Evolutionary conservation across 2,113 vertebrate species (phyloP).

Genomic region (Gallinago jamesoni): DNA sequence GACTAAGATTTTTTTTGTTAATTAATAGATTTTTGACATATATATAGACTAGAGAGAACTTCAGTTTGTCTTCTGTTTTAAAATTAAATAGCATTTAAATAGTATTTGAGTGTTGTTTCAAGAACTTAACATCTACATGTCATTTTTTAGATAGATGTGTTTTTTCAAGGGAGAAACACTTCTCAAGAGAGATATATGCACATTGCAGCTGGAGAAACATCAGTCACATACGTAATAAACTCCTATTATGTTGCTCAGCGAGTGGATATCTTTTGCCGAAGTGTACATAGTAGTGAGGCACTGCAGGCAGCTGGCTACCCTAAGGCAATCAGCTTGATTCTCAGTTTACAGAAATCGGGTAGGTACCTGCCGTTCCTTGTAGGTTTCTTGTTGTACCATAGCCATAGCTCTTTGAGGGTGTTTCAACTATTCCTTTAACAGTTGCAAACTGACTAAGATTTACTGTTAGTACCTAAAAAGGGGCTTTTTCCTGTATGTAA

Average conservation of each 20-base stretch:
- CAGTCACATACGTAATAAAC: constrained; percentile 69
- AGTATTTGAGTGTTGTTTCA: not conserved
- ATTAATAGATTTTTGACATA: not conserved
- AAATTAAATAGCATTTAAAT: not conserved
- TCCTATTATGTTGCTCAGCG: constrained; percentile 41
- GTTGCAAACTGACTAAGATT: not conserved
- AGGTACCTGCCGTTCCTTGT: not conserved
- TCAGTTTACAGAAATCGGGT: constrained; percentile 36
- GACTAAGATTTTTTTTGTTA: not conserved
- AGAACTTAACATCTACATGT: not conserved
- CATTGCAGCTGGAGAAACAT: constrained; percentile 62
- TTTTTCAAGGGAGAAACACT: constrained; percentile 21
- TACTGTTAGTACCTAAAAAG: not conserved
- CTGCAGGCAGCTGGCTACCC: constrained; percentile 46
- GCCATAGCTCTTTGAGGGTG: not conserved
- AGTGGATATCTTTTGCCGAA: constrained; percentile 62
- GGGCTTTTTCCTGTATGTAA: not conserved
- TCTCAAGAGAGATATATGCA: constrained; percentile 61
- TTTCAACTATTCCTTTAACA: not conserved
- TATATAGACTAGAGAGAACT: not conserved
- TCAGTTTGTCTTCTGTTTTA: not conserved
- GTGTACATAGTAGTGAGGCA: constrained; percentile 16
- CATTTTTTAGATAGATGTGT: constrained; percentile 32
- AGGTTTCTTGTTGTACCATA: not conserved
- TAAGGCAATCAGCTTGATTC: not conserved